These are phyloP conservation scores for Rhipidura dahli DNA, from an alignment of 2,113 vertebrate species.

Conservation along the genomic window DNA sequence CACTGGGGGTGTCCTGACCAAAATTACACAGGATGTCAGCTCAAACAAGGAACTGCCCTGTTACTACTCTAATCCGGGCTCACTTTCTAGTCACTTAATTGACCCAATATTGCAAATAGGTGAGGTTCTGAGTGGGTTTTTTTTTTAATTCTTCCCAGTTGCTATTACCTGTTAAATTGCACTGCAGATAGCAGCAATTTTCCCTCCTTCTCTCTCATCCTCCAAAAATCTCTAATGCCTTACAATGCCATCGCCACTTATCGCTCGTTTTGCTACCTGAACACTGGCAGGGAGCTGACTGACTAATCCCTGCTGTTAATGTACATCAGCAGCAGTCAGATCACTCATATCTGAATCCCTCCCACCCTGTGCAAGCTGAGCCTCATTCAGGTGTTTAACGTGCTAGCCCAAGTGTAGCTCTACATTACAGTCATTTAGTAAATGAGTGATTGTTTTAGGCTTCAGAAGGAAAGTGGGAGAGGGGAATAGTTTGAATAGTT, in stretches of 20 bases:
- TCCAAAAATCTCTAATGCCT: background rate
- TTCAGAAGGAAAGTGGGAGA: background rate
- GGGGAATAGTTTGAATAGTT: background rate
- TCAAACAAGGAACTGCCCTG: background rate
- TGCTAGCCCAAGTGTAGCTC: background rate
- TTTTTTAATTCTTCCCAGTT: background rate
- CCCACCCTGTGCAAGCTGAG: background rate
- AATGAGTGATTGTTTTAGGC: background rate
- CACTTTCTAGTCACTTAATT: background rate
- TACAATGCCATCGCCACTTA: background rate
- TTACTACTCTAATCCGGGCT: background rate
- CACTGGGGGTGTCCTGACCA: background rate
- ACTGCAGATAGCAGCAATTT: conserved; percentile 19
- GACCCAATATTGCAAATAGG: background rate
- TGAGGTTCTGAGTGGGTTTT: background rate
- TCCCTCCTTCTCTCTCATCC: background rate
- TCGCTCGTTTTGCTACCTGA: background rate
- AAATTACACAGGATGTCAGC: background rate
- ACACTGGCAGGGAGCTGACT: background rate
- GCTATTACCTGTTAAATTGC: background rate
- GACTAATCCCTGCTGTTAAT: conserved; percentile 49
- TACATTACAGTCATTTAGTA: background rate
- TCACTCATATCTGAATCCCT: conserved; percentile 10
- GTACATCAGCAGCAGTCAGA: background rate
- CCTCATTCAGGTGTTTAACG: background rate